phyloP scores from a whole-genome alignment of 2,888 invertebrate species.

The Coleophora deauratella region DNA sequence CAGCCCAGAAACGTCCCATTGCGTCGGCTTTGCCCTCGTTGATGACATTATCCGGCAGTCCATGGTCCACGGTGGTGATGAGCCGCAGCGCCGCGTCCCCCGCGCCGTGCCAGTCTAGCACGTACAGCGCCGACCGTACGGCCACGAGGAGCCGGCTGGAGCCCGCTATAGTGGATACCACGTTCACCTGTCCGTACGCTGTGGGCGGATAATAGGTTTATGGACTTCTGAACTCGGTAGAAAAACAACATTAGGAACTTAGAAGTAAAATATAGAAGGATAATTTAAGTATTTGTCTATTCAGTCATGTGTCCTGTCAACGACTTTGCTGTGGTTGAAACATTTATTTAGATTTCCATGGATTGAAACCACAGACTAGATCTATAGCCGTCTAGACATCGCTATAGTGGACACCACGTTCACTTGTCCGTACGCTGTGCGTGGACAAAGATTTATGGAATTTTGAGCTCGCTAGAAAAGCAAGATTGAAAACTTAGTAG shows the following conservation, averaged over 20 bases:
- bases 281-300: too few relatives aligned
- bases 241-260: too few relatives aligned
- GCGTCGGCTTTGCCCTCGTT: constrained; percentile 81
- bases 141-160: constrained; percentile 55
- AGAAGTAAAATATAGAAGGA: too few relatives aligned
- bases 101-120: constrained; percentile 59
- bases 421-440: constrained; percentile 62
- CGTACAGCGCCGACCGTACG: constrained; percentile 50
- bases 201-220: constrained; percentile 2
- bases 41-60: constrained; percentile 62
- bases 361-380: too few relatives aligned
- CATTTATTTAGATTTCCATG: too few relatives aligned
- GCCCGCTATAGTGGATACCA: constrained; percentile 53
- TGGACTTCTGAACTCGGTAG: too few relatives aligned
- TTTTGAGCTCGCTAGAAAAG: too few relatives aligned
- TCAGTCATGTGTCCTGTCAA: too few relatives aligned
- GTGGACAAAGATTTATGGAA: too few relatives aligned
- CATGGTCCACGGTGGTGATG: constrained; percentile 40
- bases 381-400: constrained; percentile 43
- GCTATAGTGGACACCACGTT: constrained; percentile 59
- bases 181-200: constrained; percentile 68
- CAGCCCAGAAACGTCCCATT: constrained; percentile 77
- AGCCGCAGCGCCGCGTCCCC: constrained; percentile 47
- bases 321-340: too few relatives aligned
- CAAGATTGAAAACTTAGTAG: too few relatives aligned